A percentile compares a stretch with the other conserved stretches of the same genome.
Evolutionary conservation across 2,888 invertebrate genomes (phyloP).

Genomic region (Xanthorhoe designata): DNA sequence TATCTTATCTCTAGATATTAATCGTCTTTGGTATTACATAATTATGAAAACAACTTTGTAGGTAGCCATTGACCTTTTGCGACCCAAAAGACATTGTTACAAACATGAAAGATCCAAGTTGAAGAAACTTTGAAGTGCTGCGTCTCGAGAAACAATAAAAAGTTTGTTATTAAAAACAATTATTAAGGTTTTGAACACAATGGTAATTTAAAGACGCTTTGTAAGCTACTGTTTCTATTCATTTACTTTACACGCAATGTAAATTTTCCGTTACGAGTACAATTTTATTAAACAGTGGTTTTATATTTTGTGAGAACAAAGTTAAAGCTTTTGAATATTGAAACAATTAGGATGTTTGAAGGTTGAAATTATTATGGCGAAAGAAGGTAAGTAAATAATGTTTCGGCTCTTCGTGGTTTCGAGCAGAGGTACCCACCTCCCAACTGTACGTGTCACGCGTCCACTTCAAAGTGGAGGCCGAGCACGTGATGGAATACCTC

Average conservation of each 20-base stretch:
- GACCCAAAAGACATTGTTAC: not conserved
- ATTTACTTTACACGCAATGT: not conserved
- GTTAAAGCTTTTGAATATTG: not conserved
- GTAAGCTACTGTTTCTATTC: not conserved
- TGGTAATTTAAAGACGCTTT: not conserved
- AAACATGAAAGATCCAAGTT: not conserved
- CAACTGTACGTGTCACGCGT: too few relatives aligned
- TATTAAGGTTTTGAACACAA: constrained; percentile 1
- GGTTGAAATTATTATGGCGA: not conserved
- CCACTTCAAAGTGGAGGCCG: too few relatives aligned
- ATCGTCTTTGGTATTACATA: not conserved
- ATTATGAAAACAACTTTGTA: not conserved
- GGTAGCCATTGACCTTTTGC: not conserved
- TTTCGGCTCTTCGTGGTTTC: too few relatives aligned
- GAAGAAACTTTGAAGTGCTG: not conserved
- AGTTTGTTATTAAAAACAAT: not conserved
- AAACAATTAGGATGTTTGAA: not conserved
- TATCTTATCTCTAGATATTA: too few relatives aligned
- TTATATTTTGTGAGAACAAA: not conserved
- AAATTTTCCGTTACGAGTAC: not conserved
- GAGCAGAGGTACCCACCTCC: too few relatives aligned
- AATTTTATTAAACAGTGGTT: not conserved
- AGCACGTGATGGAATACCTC: too few relatives aligned
- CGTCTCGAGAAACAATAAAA: not conserved
- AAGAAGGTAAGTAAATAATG: not conserved